phyloP scores from a whole-genome alignment of 2,113 vertebrate genomes.

The Perca flavescens region DNA sequence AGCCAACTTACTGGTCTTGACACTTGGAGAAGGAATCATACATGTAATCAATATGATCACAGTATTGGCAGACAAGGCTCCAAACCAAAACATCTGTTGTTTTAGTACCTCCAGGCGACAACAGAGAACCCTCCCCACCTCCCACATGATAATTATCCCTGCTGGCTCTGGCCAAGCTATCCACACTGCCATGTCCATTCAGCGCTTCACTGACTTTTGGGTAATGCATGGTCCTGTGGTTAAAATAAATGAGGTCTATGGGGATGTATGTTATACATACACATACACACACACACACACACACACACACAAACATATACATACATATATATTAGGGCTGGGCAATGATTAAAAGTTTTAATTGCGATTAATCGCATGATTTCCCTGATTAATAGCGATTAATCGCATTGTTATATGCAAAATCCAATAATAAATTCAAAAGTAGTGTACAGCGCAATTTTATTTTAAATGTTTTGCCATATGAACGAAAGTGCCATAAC shows the following conservation, averaged over 20 bases:
- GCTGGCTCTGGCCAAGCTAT: conserved; percentile 47
- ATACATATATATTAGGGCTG: too few species aligned
- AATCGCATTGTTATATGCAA: too few species aligned
- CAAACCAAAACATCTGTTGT: conserved; percentile 62
- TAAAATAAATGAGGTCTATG: conserved; percentile 60
- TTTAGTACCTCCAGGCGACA: conserved; percentile 47
- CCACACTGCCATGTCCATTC: conserved; percentile 37
- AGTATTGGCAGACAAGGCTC: conserved; percentile 17
- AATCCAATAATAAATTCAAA: too few species aligned
- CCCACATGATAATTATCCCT: conserved; percentile 62
- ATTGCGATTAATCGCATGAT: too few species aligned
- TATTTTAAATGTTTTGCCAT: too few species aligned
- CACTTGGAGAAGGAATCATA: conserved; percentile 25
- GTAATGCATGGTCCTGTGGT: conserved; percentile 50
- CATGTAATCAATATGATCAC: neutral
- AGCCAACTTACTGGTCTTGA: conserved; percentile 37
- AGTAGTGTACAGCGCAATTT: too few species aligned
- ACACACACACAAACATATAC: too few species aligned
- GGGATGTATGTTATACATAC: neutral
- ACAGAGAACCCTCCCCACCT: conserved; percentile 25
- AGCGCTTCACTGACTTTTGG: conserved; percentile 41
- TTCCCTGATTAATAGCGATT: too few species aligned
- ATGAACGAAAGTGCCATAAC: too few species aligned
- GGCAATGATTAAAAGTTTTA: too few species aligned
- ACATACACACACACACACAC: too few species aligned